Conservation (phyloP, 2,113 vertebrate species). For the Vidua chalybeata region DNA sequence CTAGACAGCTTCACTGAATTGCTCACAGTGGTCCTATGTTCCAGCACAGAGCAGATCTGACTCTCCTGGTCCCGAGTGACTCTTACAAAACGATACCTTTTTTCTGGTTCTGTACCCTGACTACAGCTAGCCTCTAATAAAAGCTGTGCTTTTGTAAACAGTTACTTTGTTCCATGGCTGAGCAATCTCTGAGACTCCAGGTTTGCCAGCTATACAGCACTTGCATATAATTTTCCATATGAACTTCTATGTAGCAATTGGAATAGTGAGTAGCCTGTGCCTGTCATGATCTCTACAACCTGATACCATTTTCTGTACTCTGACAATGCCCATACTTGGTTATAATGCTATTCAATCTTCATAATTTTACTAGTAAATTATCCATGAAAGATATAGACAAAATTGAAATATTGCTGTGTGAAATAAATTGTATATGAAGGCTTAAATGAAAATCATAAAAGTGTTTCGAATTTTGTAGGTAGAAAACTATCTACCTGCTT, state of each 20-base stretch:
- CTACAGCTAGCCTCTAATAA: not conserved
- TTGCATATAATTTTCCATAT: not conserved
- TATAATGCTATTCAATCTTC: not conserved
- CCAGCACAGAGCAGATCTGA: not conserved
- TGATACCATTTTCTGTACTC: not conserved
- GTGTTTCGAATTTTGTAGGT: not conserved
- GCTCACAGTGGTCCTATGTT: rapidly evolving
- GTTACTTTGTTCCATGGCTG: not conserved
- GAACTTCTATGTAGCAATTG: not conserved
- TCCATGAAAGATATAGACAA: not conserved
- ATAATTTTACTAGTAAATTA: conserved; percentile 11
- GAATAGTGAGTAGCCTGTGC: not conserved
- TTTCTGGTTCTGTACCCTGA: not conserved
- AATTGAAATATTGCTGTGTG: not conserved
- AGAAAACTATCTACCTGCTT: not conserved
- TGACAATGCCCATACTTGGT: not conserved
- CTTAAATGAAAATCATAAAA: conserved; percentile 26
- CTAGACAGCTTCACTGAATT: not conserved
- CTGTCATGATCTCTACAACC: not conserved
- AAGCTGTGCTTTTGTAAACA: not conserved
- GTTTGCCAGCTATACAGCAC: not conserved
- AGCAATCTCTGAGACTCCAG: not conserved
- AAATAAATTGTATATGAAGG: not conserved
- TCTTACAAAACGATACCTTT: not conserved
- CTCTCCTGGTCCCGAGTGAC: not conserved